phyloP scores from a whole-genome alignment of 2,888 invertebrate species.

The Eupeodes latifasciatus region DNA sequence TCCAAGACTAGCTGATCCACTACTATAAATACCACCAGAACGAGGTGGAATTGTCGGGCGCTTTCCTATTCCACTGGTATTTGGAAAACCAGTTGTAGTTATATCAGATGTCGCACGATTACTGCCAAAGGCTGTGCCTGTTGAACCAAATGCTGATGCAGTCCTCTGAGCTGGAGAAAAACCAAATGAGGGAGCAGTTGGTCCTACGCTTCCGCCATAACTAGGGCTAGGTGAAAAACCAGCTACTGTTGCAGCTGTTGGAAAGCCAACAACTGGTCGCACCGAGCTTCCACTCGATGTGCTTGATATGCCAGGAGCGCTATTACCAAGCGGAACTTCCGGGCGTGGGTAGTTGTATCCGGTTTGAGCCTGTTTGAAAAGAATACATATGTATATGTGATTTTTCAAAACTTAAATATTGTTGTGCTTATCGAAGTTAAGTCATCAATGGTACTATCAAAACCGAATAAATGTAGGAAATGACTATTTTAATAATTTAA shows the following conservation, averaged over 20 bases:
- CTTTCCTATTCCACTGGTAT: slow-evolving; percentile 67
- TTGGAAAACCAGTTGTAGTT: slow-evolving; percentile 67
- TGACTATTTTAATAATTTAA: too few species aligned
- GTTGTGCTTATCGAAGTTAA: too few species aligned
- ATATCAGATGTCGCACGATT: slow-evolving; percentile 57
- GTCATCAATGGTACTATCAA: too few species aligned
- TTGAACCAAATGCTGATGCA: slow-evolving; percentile 54
- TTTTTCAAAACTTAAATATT: neutral
- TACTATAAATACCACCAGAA: slow-evolving; percentile 72
- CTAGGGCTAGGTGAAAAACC: slow-evolving; percentile 77
- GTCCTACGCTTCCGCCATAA: slow-evolving; percentile 78
- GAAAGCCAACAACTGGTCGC: slow-evolving; percentile 77
- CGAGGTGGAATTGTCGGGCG: slow-evolving; percentile 76
- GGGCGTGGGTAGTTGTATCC: slow-evolving; percentile 92
- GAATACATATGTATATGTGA: neutral
- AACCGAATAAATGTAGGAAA: too few species aligned
- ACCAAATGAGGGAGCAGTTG: slow-evolving; percentile 70
- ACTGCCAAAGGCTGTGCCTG: slow-evolving; percentile 58
- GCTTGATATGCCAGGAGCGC: slow-evolving; percentile 77
- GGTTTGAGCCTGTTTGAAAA: slow-evolving; percentile 86
- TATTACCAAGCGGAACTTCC: slow-evolving; percentile 85
- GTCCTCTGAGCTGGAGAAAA: slow-evolving; percentile 51
- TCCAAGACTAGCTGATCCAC: slow-evolving; percentile 57
- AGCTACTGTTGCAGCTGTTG: slow-evolving; percentile 77
- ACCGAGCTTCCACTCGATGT: slow-evolving; percentile 79